Evolutionary conservation across 2,888 invertebrate species (phyloP), one percentile per base, ranked within the genome.

Genomic region (Cryptocephalus primarius): DNA sequence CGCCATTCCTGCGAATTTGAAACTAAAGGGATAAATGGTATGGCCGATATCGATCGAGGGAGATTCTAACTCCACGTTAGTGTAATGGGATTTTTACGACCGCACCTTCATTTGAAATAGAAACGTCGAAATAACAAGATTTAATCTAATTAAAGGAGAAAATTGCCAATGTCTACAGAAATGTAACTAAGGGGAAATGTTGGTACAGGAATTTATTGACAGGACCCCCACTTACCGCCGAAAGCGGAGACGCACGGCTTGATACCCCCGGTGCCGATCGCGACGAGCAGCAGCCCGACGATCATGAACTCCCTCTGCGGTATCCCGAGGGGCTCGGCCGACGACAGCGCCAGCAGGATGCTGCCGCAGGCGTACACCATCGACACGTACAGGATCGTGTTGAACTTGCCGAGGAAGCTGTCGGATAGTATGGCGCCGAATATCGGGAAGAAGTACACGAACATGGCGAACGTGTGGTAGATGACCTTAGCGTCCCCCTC

Each of bases 221-320:
- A 4, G 22, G 6, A 6, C 2, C 6, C 9, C 14, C 9, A 41
- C 42, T 11, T 32, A 42, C 42, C 95, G 1, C 95, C 96, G 67
- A 96, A 95, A 0, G 95, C 90, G 0, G 91, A 79, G 0, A 96
- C 94, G 62, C 94, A 95, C 0, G 95, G 94, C 64, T 96, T 96
- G 58, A 96, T 96, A 1, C 94, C 94, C 1, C 95, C 95, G 0
- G 93, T 92, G 0, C 93, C 94, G 10, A 93, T 60, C 0, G 92
- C 92, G 58, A 96, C 89, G 31, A 87, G 68, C 0, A 83, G 56
- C 11, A 88, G 70, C 1, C 85, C 85, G 14, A 83, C 2, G 31
- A 85, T 74, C 8, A 68, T 62, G 39, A 70, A 62, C 32, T 55
- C 62, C 22, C 54, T 55, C 46, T 72, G 65, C 0, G 86, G 83